Conservation (phyloP, 2,113 vertebrate genomes). For the Geococcyx californianus region DNA sequence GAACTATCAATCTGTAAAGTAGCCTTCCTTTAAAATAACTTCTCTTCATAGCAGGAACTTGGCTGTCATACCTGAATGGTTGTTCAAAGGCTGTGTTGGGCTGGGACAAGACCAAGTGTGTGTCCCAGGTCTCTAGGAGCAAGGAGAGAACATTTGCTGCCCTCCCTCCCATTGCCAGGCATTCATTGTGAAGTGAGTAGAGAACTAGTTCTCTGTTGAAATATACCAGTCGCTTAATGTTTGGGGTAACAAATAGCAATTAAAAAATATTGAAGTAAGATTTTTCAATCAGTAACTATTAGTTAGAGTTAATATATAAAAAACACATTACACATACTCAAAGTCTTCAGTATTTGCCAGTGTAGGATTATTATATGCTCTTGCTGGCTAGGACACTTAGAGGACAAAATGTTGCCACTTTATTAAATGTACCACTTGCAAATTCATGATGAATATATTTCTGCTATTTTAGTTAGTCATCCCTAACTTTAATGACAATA, state of each 20-base stretch:
- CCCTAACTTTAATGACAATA: neutral
- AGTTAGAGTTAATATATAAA: neutral
- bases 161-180: neutral
- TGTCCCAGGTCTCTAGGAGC: neutral
- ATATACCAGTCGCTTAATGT: neutral
- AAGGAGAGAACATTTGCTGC: neutral
- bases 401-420: neutral
- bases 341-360: neutral
- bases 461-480: neutral
- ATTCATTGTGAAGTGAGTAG: neutral
- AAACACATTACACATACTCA: neutral
- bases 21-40: neutral
- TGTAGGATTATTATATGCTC: neutral
- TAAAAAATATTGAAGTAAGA: neutral
- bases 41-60: neutral
- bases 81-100: neutral
- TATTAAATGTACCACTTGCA: neutral
- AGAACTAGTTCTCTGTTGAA: neutral
- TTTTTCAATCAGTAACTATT: neutral
- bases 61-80: neutral
- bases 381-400: neutral
- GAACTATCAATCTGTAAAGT: neutral
- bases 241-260: neutral
- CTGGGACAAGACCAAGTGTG: accelerated
- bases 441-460: neutral